Evolutionary conservation across 2,888 invertebrate species (phyloP).

Genomic region (Leptinotarsa juncta): DNA sequence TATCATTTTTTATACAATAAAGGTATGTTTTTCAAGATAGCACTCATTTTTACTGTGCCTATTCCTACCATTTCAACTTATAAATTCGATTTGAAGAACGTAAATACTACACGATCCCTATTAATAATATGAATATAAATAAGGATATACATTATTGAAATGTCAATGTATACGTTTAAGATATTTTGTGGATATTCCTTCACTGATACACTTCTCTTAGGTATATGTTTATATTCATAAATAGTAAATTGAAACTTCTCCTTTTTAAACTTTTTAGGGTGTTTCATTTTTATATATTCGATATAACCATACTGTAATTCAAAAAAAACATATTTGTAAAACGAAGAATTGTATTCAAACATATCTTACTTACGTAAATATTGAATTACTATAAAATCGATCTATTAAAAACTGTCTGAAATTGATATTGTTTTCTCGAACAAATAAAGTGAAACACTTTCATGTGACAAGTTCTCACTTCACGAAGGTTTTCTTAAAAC

Average conservation of each 20-base stretch:
- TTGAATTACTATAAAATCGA: too few species aligned
- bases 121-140: slow-evolving; percentile 49
- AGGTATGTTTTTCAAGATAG: too few species aligned
- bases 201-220: slow-evolving; percentile 37
- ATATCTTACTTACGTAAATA: too few species aligned
- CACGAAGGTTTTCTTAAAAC: slow-evolving; percentile 30
- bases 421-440: not conserved
- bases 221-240: slow-evolving; percentile 43
- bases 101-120: not conserved
- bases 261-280: slow-evolving; percentile 26
- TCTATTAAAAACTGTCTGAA: too few species aligned
- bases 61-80: not conserved
- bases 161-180: slow-evolving; percentile 38
- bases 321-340: not conserved
- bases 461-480: slow-evolving; percentile 26
- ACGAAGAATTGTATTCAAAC: too few species aligned
- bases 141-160: slow-evolving; percentile 35
- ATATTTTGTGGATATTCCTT: slow-evolving; percentile 38
- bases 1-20: not conserved
- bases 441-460: slow-evolving; percentile 28
- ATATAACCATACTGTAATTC: not conserved
- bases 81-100: not conserved
- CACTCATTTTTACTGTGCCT: too few species aligned
- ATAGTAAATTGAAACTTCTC: slow-evolving; percentile 31
- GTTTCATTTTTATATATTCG: slow-evolving; percentile 15